phyloP scores from a whole-genome alignment of 1,140 invertebrate genomes.

The Bombus confusus region DNA sequence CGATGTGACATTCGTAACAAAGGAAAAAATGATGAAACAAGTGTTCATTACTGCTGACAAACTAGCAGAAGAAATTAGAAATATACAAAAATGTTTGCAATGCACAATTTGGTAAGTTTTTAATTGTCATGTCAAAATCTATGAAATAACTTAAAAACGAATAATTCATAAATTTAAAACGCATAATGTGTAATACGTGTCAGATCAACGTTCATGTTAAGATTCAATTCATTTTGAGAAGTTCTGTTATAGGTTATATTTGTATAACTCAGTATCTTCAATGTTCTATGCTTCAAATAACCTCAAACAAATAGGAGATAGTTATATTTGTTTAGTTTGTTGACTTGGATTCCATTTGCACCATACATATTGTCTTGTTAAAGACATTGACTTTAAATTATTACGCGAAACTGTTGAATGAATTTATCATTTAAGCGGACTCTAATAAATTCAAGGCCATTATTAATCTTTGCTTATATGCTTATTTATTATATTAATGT shows the following conservation, averaged over 20 bases:
- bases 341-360: background rate
- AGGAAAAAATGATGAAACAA: conserved; percentile 6
- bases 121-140: background rate
- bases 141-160: background rate
- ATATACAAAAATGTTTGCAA: conserved; percentile 51
- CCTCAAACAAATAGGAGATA: background rate
- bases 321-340: background rate
- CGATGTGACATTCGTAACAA: background rate
- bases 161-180: background rate
- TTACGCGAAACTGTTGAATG: background rate
- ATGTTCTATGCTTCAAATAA: background rate
- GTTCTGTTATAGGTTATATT: background rate
- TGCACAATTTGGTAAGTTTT: conserved; percentile 66
- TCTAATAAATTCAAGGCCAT: background rate
- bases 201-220: too few relatives aligned
- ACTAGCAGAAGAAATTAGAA: conserved; percentile 19
- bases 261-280: background rate
- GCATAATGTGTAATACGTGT: background rate
- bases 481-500: background rate
- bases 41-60: conserved; percentile 21
- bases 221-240: background rate
- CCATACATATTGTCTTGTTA: background rate
- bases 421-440: background rate
- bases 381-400: background rate
- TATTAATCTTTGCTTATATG: background rate